Evolutionary conservation across 2,797 vertebrate genomes (phyloP).

Genomic region (Rhynchonycteris naso): DNA sequence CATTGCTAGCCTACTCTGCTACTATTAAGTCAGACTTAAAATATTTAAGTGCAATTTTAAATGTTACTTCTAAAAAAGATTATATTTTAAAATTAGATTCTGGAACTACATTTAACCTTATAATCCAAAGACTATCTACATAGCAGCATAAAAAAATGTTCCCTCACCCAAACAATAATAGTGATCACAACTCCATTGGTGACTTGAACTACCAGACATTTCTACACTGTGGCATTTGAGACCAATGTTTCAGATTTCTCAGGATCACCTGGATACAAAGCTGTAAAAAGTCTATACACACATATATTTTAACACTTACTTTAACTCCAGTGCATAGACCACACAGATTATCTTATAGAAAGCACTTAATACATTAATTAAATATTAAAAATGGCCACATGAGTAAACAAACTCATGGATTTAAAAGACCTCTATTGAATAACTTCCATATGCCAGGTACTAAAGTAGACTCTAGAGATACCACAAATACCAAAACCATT

Average conservation of each 20-base stretch:
- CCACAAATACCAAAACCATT: background rate
- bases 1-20: background rate
- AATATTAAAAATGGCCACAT: background rate
- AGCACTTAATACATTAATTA: background rate
- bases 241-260: background rate
- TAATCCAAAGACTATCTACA: background rate
- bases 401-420: background rate
- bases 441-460: background rate
- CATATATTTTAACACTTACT: background rate
- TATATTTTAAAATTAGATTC: slow-evolving; percentile 23
- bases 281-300: background rate
- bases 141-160: background rate
- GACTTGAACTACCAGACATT: background rate
- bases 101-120: background rate
- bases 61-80: background rate
- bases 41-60: slow-evolving; percentile 18
- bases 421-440: background rate
- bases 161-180: background rate
- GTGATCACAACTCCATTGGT: background rate
- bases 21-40: background rate
- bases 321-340: background rate
- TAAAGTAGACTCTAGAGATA: background rate
- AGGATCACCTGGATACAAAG: background rate
- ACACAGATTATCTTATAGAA: background rate
- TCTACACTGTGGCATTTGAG: background rate